A percentile compares a stretch with the other conserved stretches of the same genome.
Conservation (phyloP, 2,113 vertebrate genomes). For the Brevimyrus niger region DNA sequence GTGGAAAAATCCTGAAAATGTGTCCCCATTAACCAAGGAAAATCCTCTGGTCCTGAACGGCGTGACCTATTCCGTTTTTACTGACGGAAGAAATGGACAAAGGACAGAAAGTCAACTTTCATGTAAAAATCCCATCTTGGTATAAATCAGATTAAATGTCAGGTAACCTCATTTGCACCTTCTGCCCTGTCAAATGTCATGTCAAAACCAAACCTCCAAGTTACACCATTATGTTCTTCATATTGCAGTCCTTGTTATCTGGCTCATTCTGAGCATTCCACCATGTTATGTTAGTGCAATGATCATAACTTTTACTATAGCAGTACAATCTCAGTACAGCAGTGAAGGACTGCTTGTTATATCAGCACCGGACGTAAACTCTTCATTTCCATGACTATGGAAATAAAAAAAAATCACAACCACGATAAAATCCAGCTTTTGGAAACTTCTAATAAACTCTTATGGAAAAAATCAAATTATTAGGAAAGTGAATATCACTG, state of each 20-base stretch:
- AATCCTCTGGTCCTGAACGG: background rate
- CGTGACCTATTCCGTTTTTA: background rate
- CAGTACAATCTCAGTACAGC: conserved; percentile 54
- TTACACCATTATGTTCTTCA: background rate
- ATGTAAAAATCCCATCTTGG: background rate
- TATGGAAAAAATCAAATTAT: conserved; percentile 86
- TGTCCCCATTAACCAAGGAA: background rate
- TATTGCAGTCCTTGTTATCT: background rate
- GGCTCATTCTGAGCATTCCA: background rate
- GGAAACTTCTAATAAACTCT: conserved; percentile 67
- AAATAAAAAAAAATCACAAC: conserved; percentile 67
- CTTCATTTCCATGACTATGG: too few relatives aligned
- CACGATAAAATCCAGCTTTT: conserved; percentile 86
- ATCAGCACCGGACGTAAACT: conserved; percentile 47
- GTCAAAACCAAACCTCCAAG: background rate
- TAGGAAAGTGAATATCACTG: conserved; percentile 94
- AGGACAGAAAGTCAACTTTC: background rate
- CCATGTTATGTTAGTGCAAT: conserved; percentile 68
- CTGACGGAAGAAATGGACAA: background rate
- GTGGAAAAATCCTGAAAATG: background rate
- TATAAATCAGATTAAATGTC: background rate
- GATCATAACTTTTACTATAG: conserved; percentile 73
- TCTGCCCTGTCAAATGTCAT: background rate
- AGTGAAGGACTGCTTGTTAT: conserved; percentile 55
- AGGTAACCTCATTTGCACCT: background rate